These are phyloP conservation scores for Lynx canadensis DNA, from an alignment of 2,113 vertebrate genomes.

Conservation along the genomic window DNA sequence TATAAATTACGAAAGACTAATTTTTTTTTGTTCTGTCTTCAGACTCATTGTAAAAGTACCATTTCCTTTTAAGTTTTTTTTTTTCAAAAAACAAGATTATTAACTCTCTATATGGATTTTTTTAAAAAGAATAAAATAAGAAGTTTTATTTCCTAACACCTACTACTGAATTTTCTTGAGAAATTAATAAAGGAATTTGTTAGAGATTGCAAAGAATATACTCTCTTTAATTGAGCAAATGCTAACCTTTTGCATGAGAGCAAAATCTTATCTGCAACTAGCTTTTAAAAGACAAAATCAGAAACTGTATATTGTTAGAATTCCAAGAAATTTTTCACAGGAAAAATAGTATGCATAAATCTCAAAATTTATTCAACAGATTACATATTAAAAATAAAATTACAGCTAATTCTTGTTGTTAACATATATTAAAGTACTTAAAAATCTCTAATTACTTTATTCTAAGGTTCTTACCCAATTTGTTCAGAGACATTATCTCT, in stretches of 20 bases:
- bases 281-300: background rate
- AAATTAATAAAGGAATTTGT: slow-evolving; percentile 8
- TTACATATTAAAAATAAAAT: background rate
- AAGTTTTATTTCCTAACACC: background rate
- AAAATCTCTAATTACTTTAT: background rate
- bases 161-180: background rate
- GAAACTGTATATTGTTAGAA: background rate
- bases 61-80: background rate
- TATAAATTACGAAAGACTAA: background rate
- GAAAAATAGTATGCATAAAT: slow-evolving; percentile 9
- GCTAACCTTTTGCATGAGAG: background rate
- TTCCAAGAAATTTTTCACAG: background rate
- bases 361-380: background rate
- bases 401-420: background rate
- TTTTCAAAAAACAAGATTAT: background rate
- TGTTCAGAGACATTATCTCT: background rate
- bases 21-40: slow-evolving; percentile 31
- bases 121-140: background rate
- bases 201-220: background rate
- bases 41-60: background rate
- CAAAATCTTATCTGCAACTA: background rate
- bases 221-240: background rate
- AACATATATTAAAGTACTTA: background rate
- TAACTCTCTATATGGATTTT: background rate
- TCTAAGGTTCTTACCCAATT: background rate